Conservation (phyloP, 2,797 vertebrate species). For the Sorex maritimensis region DNA sequence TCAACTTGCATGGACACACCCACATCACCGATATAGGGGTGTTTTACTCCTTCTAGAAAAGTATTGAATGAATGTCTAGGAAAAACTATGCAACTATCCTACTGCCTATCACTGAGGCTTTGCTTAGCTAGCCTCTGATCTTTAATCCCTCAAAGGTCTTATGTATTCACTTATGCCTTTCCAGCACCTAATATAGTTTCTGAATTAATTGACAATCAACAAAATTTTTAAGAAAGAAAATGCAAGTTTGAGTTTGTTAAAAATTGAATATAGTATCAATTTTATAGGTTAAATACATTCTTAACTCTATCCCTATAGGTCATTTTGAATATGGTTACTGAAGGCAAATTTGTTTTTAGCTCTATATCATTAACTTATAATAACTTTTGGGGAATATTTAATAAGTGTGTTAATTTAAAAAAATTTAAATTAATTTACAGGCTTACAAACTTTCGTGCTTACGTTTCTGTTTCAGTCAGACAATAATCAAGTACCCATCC, state of each 20-base stretch:
- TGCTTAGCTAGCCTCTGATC: not conserved
- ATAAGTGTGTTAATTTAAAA: constrained; percentile 32
- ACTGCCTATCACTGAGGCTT: not conserved
- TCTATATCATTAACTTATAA: constrained; percentile 26
- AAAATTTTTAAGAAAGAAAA: constrained; percentile 1
- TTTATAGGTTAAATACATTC: constrained; percentile 23
- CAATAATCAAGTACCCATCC: too few relatives aligned
- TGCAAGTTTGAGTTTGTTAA: constrained; percentile 7
- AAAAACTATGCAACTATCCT: not conserved
- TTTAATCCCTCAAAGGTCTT: not conserved
- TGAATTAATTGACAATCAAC: constrained; percentile 39
- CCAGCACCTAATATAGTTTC: not conserved
- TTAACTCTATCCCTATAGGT: not conserved
- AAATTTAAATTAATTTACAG: not conserved
- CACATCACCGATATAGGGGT: not conserved
- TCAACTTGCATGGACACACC: not conserved
- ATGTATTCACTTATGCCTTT: constrained; percentile 30
- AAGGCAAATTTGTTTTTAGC: constrained; percentile 42
- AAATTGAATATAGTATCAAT: not conserved
- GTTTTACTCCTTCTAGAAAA: constrained; percentile 7
- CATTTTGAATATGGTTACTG: constrained; percentile 55
- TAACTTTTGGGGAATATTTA: constrained; percentile 46
- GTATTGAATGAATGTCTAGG: not conserved
- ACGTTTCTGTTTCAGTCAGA: too few relatives aligned
- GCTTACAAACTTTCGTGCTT: too few relatives aligned